phyloP scores from a whole-genome alignment of 2,797 vertebrate genomes.

The Phaenicophaeus curvirostris region DNA sequence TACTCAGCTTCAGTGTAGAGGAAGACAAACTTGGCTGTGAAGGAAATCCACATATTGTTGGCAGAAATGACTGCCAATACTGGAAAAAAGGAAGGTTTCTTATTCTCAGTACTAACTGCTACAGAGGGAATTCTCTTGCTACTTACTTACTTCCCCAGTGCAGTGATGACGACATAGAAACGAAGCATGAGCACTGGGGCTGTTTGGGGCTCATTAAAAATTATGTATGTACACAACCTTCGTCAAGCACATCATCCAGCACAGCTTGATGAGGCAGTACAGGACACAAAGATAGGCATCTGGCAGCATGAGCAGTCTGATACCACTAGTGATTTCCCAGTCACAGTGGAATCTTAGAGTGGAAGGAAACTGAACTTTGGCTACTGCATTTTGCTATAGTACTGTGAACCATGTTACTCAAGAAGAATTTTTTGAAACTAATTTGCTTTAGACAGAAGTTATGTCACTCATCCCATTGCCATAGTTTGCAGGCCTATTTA shows the following conservation, averaged over 20 bases:
- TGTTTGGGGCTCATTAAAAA: not conserved
- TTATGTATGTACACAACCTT: not conserved
- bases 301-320: not conserved
- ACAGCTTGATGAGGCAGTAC: not conserved
- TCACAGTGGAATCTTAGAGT: not conserved
- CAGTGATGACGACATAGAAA: not conserved
- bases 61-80: not conserved
- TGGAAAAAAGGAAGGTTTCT: not conserved
- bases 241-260: not conserved
- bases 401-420: not conserved
- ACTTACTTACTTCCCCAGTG: not conserved
- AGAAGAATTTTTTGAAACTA: not conserved
- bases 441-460: not conserved
- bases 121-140: not conserved
- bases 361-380: not conserved
- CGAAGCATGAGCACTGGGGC: not conserved
- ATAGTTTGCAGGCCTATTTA: not conserved
- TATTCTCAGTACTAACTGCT: not conserved
- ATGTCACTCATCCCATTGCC: not conserved
- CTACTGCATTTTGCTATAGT: not conserved
- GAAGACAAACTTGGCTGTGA: not conserved
- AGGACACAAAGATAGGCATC: not conserved
- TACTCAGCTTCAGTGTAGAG: not conserved
- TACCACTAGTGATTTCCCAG: not conserved
- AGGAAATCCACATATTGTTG: not conserved